Percentiles rank a stretch among this genome's conserved stretches.
These are phyloP conservation scores for Argyrosomus japonicus DNA, from an alignment of 2,113 vertebrate species.

Conservation along the genomic window DNA sequence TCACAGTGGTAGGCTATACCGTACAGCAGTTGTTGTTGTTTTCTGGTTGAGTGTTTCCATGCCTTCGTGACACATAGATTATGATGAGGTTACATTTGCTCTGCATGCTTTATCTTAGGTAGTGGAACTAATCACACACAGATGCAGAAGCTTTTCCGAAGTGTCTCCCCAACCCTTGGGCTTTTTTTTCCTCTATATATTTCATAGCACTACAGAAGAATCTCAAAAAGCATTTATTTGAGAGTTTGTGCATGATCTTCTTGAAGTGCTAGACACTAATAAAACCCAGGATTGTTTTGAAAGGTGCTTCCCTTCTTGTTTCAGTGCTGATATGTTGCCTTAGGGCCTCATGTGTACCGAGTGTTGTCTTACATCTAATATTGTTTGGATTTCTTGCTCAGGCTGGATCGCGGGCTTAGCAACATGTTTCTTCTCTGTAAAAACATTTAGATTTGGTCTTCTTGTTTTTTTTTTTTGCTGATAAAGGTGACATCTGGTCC, in stretches of 20 bases:
- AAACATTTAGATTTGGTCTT: conserved; percentile 31
- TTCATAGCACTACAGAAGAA: conserved; percentile 52
- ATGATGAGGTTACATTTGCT: conserved; percentile 69
- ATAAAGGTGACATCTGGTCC: conserved; percentile 44
- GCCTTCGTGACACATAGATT: conserved; percentile 66
- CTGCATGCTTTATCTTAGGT: conserved; percentile 72
- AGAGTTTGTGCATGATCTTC: conserved; percentile 55
- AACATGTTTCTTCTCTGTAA: conserved; percentile 48
- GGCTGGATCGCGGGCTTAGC: conserved; percentile 25
- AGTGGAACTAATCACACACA: conserved; percentile 77
- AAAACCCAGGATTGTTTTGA: conserved; percentile 59
- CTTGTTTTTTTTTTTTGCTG: background rate
- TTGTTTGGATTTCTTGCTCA: conserved; percentile 69
- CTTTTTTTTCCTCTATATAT: conserved; percentile 15
- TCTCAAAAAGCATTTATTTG: conserved; percentile 63
- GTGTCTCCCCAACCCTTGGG: conserved; percentile 48
- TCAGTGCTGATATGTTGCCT: conserved; percentile 63
- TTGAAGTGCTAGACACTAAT: conserved; percentile 59
- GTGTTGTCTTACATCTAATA: conserved; percentile 68
- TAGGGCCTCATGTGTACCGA: conserved; percentile 57
- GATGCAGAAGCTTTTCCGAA: conserved; percentile 60
- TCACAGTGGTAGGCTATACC: conserved; percentile 56
- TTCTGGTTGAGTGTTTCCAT: conserved; percentile 45
- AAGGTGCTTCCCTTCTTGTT: conserved; percentile 62
- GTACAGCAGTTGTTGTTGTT: conserved; percentile 62